Evolutionary conservation across 2,113 vertebrate species (phyloP).

Genomic region (Coracopsis vasa): DNA sequence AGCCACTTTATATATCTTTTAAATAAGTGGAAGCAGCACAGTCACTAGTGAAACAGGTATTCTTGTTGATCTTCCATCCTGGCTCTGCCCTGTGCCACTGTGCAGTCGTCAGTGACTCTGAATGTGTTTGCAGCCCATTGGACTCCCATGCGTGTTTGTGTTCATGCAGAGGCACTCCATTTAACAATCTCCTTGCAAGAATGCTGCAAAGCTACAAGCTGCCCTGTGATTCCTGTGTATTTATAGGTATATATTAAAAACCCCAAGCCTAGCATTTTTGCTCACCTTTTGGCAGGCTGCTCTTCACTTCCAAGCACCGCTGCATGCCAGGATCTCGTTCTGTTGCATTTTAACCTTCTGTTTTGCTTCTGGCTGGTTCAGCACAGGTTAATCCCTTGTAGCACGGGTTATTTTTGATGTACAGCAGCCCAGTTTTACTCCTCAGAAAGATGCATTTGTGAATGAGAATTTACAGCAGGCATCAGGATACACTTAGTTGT

Average conservation of each 20-base stretch:
- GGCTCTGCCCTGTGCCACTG: neutral
- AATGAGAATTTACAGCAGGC: neutral
- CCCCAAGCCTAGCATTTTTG: neutral
- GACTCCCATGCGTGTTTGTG: neutral
- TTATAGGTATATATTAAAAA: neutral
- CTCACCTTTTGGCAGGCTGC: neutral
- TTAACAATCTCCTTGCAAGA: neutral
- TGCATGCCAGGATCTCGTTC: neutral
- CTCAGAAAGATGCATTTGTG: neutral
- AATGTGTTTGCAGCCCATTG: neutral
- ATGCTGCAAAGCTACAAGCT: neutral
- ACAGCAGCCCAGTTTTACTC: neutral
- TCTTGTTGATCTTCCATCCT: neutral
- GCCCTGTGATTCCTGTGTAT: conserved; percentile 12
- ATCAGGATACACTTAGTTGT: neutral
- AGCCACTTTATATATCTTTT: neutral
- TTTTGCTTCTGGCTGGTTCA: conserved; percentile 16
- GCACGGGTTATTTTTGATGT: neutral
- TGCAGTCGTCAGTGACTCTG: neutral
- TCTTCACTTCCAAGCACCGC: neutral
- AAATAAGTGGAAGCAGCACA: neutral
- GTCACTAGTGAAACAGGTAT: neutral
- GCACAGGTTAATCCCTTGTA: neutral
- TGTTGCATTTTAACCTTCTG: neutral
- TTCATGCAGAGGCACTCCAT: neutral